A percentile compares a stretch with the other conserved stretches of the same genome.
Conservation (phyloP, 2,113 vertebrate species). For the Turnix velox region DNA sequence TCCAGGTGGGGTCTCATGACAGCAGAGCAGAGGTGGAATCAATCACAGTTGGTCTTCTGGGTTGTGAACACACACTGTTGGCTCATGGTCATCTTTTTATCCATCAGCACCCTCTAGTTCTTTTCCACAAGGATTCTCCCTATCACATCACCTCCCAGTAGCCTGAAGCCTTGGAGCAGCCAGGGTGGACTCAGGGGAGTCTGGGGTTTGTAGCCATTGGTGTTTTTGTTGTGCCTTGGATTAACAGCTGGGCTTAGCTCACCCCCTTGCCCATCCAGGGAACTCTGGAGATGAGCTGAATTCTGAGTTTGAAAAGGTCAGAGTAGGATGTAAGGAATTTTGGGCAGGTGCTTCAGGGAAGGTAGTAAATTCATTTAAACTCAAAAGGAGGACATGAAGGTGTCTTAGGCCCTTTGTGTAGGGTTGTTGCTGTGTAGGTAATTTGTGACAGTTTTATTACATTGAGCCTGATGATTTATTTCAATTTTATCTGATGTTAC, state of each 20-base stretch:
- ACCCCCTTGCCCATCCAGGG: accelerated
- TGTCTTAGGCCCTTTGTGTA: accelerated
- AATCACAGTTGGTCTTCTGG: too few species aligned
- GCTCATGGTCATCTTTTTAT: too few species aligned
- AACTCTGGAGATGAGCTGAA: accelerated
- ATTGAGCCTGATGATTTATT: neutral
- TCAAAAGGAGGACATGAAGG: accelerated
- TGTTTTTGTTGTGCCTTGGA: accelerated
- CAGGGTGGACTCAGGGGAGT: accelerated
- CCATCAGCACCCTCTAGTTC: too few species aligned
- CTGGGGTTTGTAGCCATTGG: accelerated
- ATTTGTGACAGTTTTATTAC: neutral
- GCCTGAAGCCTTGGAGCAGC: too few species aligned
- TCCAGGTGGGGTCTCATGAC: too few species aligned
- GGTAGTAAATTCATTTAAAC: too few species aligned
- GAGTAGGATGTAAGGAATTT: neutral
- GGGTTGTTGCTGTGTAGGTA: accelerated
- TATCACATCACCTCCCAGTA: too few species aligned
- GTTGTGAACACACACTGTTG: too few species aligned
- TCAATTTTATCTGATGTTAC: accelerated
- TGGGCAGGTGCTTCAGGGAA: neutral
- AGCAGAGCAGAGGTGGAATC: too few species aligned
- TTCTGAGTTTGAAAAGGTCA: too few species aligned
- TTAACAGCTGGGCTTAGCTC: too few species aligned
- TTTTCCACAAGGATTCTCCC: too few species aligned